A percentile compares a stretch with the other conserved stretches of the same genome.
phyloP scores from a whole-genome alignment of 2,797 vertebrate genomes.

The Centroberyx gerrardi region DNA sequence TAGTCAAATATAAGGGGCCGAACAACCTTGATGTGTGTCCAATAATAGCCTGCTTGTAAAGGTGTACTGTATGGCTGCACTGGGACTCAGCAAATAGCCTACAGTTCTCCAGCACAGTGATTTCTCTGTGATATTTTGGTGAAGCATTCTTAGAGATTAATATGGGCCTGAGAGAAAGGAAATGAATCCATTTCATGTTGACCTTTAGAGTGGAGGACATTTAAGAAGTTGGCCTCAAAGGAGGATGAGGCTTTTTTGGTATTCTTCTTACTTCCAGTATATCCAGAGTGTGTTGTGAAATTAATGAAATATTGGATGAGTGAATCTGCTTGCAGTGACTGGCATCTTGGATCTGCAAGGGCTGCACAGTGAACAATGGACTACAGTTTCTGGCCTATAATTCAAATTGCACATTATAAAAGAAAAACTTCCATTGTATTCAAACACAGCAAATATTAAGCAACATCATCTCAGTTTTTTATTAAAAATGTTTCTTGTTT shows the following conservation, averaged over 20 bases:
- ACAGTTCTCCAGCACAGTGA: slow-evolving; percentile 32
- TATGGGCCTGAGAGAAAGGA: slow-evolving; percentile 25
- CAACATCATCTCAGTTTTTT: too few species aligned
- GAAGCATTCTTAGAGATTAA: slow-evolving; percentile 44
- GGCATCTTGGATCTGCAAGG: neutral
- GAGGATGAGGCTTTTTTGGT: slow-evolving; percentile 15
- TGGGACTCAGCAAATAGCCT: slow-evolving; percentile 26
- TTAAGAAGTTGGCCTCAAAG: slow-evolving; percentile 23
- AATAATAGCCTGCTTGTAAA: neutral
- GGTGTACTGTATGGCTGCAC: slow-evolving; percentile 1
- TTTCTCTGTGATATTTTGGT: slow-evolving; percentile 22
- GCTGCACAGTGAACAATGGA: neutral
- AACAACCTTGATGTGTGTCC: slow-evolving; percentile 21
- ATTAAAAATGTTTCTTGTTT: too few species aligned
- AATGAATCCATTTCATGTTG: slow-evolving; percentile 47
- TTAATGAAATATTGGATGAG: neutral
- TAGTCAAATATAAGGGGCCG: slow-evolving; percentile 50
- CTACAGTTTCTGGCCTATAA: too few species aligned
- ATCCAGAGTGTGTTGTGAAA: neutral
- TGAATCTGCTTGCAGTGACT: neutral
- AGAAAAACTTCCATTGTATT: too few species aligned
- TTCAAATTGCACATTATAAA: too few species aligned
- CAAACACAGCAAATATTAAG: too few species aligned
- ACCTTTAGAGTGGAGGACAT: slow-evolving; percentile 41
- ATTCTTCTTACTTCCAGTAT: slow-evolving; percentile 15